A percentile compares a stretch with the other conserved stretches of the same genome.
phyloP scores from a whole-genome alignment of 2,797 vertebrate genomes.

The Sylvia borin region DNA sequence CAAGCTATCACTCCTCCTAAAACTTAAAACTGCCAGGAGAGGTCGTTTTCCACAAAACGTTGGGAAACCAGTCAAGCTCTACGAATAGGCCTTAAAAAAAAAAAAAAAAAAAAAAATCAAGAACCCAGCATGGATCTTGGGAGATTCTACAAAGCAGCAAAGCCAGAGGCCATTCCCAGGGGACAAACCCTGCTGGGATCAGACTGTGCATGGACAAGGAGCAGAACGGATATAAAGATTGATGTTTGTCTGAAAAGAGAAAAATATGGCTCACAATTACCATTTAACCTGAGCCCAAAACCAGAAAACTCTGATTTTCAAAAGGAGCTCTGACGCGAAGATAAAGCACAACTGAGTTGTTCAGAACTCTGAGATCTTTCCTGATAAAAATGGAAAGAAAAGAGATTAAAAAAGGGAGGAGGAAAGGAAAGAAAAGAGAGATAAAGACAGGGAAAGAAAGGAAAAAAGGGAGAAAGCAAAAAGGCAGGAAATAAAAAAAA shows the following conservation, averaged over 20 bases:
- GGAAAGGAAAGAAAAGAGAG: neutral
- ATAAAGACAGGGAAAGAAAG: neutral
- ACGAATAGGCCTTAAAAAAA: neutral
- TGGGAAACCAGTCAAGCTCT: neutral
- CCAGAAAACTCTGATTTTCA: neutral
- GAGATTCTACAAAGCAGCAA: neutral
- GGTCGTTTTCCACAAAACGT: rapidly evolving
- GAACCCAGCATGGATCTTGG: neutral
- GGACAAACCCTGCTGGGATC: neutral
- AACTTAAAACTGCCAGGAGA: neutral
- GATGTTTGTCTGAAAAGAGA: neutral
- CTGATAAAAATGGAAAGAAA: neutral
- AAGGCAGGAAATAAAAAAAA: rapidly evolving
- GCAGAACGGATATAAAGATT: neutral
- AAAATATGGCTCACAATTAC: neutral
- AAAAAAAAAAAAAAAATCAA: neutral
- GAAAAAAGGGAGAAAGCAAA: too few species aligned
- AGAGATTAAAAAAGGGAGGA: neutral
- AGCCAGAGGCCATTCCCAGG: neutral
- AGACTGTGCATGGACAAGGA: neutral
- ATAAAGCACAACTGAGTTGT: neutral
- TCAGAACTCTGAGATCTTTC: neutral
- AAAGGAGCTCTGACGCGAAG: rapidly evolving
- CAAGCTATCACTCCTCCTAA: neutral
- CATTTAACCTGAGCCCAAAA: neutral